These are phyloP conservation scores for Tachina lurida DNA, from an alignment of 2,888 invertebrate species.

Conservation along the genomic window DNA sequence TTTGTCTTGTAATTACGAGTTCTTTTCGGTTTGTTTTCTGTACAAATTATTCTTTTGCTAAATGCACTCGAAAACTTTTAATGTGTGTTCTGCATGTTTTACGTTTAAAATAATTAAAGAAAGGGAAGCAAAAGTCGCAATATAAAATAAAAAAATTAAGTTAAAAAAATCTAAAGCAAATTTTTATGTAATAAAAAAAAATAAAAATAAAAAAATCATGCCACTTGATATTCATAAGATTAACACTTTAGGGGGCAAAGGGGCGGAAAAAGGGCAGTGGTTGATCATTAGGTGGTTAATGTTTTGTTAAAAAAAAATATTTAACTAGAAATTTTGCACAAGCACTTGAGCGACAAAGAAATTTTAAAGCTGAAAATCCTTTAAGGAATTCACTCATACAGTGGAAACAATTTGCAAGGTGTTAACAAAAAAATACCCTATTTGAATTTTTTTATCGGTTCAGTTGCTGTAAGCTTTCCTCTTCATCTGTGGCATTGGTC, in stretches of 20 bases:
- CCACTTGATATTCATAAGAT: neutral
- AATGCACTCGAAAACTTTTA: slow-evolving; percentile 29
- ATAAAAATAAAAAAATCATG: neutral
- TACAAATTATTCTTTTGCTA: slow-evolving; percentile 30
- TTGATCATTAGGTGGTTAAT: too few relatives aligned
- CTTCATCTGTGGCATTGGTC: too few relatives aligned
- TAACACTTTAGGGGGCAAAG: slow-evolving; percentile 27
- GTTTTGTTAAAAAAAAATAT: too few relatives aligned
- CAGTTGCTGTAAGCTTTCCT: too few relatives aligned
- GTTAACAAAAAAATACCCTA: too few relatives aligned
- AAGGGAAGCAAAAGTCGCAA: slow-evolving; percentile 32
- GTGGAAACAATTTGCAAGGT: too few relatives aligned
- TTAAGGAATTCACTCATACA: too few relatives aligned
- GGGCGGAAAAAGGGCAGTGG: neutral
- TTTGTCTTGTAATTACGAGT: slow-evolving; percentile 58
- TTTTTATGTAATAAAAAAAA: slow-evolving; percentile 3
- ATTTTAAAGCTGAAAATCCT: too few relatives aligned
- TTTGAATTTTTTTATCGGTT: too few relatives aligned
- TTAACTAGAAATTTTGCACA: too few relatives aligned
- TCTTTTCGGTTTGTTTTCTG: slow-evolving; percentile 20
- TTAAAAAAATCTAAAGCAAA: neutral
- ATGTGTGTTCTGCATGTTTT: slow-evolving; percentile 47
- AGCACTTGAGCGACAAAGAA: too few relatives aligned
- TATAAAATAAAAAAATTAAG: slow-evolving; percentile 27
- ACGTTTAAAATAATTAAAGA: slow-evolving; percentile 30